Percentiles rank a stretch among this genome's conserved stretches.
phyloP scores from a whole-genome alignment of 2,797 vertebrate genomes.

The Otolemur crassicaudatus region DNA sequence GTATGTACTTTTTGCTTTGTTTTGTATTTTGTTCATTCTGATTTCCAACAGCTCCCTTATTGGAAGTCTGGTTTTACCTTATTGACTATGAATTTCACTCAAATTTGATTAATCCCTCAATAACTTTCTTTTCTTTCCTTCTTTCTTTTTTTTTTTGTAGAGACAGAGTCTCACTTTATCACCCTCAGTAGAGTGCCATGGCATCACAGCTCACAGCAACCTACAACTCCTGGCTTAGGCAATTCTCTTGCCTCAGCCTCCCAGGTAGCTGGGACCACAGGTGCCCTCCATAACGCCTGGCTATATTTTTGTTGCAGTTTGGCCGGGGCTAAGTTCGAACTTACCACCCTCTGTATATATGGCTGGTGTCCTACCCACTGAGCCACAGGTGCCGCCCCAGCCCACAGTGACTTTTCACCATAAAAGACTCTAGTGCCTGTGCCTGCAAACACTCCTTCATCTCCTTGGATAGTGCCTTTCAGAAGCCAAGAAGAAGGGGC shows the following conservation, averaged over 20 bases:
- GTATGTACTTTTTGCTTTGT: background rate
- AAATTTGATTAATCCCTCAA: background rate
- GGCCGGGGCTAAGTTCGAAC: too few relatives aligned
- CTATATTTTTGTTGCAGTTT: too few relatives aligned
- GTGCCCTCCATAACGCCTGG: too few relatives aligned
- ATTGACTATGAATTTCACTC: conserved; percentile 18
- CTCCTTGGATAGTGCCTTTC: background rate
- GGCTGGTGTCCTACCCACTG: too few relatives aligned
- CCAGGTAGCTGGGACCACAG: too few relatives aligned
- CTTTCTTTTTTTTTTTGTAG: background rate
- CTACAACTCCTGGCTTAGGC: too few relatives aligned
- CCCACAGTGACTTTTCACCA: background rate
- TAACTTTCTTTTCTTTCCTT: background rate
- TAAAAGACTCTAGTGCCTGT: background rate
- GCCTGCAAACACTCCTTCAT: background rate
- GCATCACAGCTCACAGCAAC: too few relatives aligned
- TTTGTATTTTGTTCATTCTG: background rate
- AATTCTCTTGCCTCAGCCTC: too few relatives aligned
- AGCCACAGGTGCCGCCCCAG: too few relatives aligned
- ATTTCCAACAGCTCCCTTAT: background rate
- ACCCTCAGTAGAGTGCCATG: too few relatives aligned
- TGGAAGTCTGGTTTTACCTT: background rate
- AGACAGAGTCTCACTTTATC: too few relatives aligned
- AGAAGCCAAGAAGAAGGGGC: background rate
- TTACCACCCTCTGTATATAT: too few relatives aligned